phyloP scores from a whole-genome alignment of 2,797 vertebrate genomes.

The Miichthys miiuy region DNA sequence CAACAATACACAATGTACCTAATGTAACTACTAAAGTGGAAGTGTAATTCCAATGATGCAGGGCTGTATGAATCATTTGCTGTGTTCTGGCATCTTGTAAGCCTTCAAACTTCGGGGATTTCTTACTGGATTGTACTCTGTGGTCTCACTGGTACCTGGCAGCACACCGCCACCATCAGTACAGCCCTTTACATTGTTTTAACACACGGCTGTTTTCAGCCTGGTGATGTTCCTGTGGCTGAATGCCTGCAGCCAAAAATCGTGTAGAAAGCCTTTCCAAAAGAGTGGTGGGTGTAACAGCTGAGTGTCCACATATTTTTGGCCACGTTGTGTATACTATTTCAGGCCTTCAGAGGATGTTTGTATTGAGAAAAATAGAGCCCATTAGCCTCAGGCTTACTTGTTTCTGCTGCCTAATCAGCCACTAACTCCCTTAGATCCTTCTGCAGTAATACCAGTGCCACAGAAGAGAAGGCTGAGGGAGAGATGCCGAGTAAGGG shows the following conservation, averaged over 20 bases:
- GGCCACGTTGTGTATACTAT: not conserved
- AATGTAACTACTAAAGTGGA: no score
- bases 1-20: no score
- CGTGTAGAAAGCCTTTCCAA: not conserved
- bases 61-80: not conserved
- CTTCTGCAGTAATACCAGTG: constrained; percentile 25
- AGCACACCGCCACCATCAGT: not conserved
- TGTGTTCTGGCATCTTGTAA: no score
- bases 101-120: not conserved
- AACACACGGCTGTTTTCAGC: not conserved
- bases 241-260: not conserved
- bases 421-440: constrained; percentile 54
- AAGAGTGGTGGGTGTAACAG: not conserved
- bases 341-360: constrained; percentile 6
- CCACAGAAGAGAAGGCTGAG: constrained; percentile 30
- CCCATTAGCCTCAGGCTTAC: constrained; percentile 50
- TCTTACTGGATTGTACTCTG: not conserved
- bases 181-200: not conserved
- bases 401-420: constrained; percentile 54
- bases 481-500: constrained; percentile 5
- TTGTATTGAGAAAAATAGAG: constrained; percentile 35
- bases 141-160: not conserved
- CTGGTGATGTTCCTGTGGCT: not conserved
- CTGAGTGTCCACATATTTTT: not conserved
- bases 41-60: not conserved